These are phyloP conservation scores for Coelopa pilipes DNA, from an alignment of 2,888 invertebrate species.

Conservation along the genomic window DNA sequence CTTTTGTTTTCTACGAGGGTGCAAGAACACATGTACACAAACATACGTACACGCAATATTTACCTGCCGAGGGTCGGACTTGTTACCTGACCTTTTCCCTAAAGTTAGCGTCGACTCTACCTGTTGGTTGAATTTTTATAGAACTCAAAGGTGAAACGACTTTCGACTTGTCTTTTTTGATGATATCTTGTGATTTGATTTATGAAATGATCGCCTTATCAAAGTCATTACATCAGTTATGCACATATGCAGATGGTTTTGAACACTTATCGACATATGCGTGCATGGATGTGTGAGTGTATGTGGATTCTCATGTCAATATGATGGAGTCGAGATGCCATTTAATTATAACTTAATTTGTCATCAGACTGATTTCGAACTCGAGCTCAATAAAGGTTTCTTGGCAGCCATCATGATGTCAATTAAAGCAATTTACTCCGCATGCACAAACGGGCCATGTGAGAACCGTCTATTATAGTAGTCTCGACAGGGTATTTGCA, in stretches of 20 bases:
- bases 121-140: no score
- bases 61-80: no score
- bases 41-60: neutral
- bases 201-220: neutral
- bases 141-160: no score
- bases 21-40: neutral
- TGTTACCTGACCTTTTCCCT: no score
- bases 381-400: slow-evolving; percentile 9
- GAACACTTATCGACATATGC: no score
- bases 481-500: slow-evolving; percentile 21
- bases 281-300: no score
- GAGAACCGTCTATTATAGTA: slow-evolving; percentile 18
- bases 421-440: slow-evolving; percentile 33
- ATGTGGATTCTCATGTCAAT: slow-evolving; percentile 7
- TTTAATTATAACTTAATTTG: slow-evolving; percentile 31
- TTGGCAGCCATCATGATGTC: slow-evolving; percentile 31
- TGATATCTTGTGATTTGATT: neutral
- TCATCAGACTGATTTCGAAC: slow-evolving; percentile 15
- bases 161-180: no score
- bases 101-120: no score
- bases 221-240: neutral
- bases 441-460: neutral
- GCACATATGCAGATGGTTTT: no score
- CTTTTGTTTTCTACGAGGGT: neutral
- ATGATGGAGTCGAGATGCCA: slow-evolving; percentile 1